Base-by-base conservation (phyloP, 2,113 vertebrate species). In the Numenius arquata region DNA sequence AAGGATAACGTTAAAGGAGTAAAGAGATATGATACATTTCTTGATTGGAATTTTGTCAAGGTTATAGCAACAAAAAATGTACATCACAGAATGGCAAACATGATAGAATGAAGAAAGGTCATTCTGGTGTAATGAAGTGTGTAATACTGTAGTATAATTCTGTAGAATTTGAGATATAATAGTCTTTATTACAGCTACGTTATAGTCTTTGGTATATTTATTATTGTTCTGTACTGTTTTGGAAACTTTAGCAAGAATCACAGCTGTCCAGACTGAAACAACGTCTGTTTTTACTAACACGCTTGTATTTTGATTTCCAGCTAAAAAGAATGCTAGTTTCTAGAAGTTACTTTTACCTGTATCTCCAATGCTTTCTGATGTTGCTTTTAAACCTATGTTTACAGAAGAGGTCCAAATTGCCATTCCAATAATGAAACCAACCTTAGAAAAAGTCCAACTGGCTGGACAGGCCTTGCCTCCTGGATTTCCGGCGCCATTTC, bases 401-500 rank as follows among this genome's bases (percentile, higher is more conserved):
- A 6, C 98, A 99, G 99, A 99, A 90, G 99, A 99, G 21, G 98
- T 98, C 93, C 98, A 98, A 76, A 96, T 99, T 97, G 97, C 98
- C 95, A 98, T 99, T 97, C 98, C 99, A 88, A 96, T 99, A 66
- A 98, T 98, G 96, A 99, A 99, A 96, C 97, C 98, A n/a, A 97
- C 98, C 79, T 97, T 99, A 97, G 98, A 99, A 95, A 99, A 99
- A 96, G 98, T 99, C 88, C 98, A 99, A 61, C 95, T 99, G 96
- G 96, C 97, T 91, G 98, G 98, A 79, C 99, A 99, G 75, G 95
- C 98, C 73, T 97, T 99, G 83, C 98, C 98, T 41, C 98, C 98
- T 23, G 99, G 99, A 76, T 99, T 99, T 91, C 99, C 99, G 3
- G 98, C 98, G 40, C 98, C 99, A 3, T 99, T 99, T 95, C 98